Conservation (phyloP, 1,140 invertebrate genomes). For the Drosophila murphyi region DNA sequence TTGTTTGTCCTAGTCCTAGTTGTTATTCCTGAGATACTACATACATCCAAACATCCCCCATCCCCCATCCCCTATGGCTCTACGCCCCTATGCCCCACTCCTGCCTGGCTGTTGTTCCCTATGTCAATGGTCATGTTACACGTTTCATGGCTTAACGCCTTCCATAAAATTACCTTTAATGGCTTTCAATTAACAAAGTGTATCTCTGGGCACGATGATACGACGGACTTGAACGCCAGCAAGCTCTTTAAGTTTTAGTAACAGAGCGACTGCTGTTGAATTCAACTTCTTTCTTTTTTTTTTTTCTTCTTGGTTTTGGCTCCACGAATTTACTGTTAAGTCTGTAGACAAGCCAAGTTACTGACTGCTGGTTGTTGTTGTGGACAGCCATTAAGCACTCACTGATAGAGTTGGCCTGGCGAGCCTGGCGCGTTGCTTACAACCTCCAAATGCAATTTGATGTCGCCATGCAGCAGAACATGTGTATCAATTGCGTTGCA, state of each 20-base stretch:
- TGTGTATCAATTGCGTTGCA: slow-evolving; percentile 70
- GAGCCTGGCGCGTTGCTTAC: slow-evolving; percentile 24
- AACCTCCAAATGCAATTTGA: slow-evolving; percentile 62
- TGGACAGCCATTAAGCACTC: slow-evolving; percentile 35
- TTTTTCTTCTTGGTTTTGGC: slow-evolving; percentile 18
- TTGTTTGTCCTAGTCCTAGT: slow-evolving; percentile 34
- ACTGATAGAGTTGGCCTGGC: slow-evolving; percentile 18
- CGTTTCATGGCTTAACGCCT: slow-evolving; percentile 84
- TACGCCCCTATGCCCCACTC: neutral
- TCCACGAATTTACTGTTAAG: slow-evolving; percentile 82
- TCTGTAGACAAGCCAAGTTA: slow-evolving; percentile 39
- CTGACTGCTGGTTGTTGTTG: slow-evolving; percentile 36
- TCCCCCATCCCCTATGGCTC: no score
- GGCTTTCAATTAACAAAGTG: slow-evolving; percentile 84
- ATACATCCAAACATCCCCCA: neutral
- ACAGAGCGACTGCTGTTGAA: slow-evolving; percentile 3
- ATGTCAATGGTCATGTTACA: slow-evolving; percentile 84
- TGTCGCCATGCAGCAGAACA: slow-evolving; percentile 80
- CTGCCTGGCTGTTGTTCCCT: slow-evolving; percentile 39
- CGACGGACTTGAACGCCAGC: slow-evolving; percentile 50
- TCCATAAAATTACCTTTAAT: slow-evolving; percentile 85
- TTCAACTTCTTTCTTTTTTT: neutral
- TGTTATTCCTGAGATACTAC: neutral
- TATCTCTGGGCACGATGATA: slow-evolving; percentile 77
- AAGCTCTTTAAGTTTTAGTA: slow-evolving; percentile 2